phyloP scores from a whole-genome alignment of 2,888 invertebrate species.

The Cataglyphis rosenhaueri region DNA sequence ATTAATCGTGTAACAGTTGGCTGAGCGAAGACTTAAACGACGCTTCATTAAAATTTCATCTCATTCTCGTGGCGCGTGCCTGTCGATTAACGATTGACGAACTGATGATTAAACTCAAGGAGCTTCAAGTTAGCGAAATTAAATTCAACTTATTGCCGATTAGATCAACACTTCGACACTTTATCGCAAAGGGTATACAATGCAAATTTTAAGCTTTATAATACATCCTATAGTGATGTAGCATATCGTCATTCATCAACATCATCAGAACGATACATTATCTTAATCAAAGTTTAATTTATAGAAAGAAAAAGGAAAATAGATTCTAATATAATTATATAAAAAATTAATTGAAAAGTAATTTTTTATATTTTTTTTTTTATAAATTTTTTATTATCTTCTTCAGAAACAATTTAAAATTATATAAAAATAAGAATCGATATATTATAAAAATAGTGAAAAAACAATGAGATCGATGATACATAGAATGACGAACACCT shows the following conservation, averaged over 20 bases:
- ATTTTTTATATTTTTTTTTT: neutral
- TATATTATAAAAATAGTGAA: neutral
- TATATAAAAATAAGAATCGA: neutral
- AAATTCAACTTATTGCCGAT: conserved; percentile 50
- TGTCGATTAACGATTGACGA: conserved; percentile 61
- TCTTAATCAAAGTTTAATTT: neutral
- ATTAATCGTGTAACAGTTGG: conserved; percentile 45
- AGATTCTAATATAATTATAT: neutral
- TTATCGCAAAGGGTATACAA: neutral
- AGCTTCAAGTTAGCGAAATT: conserved; percentile 57
- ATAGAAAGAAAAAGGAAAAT: neutral
- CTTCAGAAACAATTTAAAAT: neutral
- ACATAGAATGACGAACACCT: neutral
- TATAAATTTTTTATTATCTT: neutral
- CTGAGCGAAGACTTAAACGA: conserved; percentile 54
- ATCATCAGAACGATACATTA: neutral
- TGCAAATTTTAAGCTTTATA: conserved; percentile 13
- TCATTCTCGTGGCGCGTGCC: conserved; percentile 36
- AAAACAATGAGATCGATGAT: neutral
- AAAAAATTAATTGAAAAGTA: neutral
- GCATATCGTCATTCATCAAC: neutral
- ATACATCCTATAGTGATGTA: neutral
- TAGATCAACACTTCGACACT: neutral
- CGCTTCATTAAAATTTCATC: conserved; percentile 71
- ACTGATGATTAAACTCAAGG: conserved; percentile 59